Percentiles rank a stretch among this genome's conserved stretches.
Conservation (phyloP, 2,888 invertebrate genomes). For the Stenolophus ochropezus region DNA sequence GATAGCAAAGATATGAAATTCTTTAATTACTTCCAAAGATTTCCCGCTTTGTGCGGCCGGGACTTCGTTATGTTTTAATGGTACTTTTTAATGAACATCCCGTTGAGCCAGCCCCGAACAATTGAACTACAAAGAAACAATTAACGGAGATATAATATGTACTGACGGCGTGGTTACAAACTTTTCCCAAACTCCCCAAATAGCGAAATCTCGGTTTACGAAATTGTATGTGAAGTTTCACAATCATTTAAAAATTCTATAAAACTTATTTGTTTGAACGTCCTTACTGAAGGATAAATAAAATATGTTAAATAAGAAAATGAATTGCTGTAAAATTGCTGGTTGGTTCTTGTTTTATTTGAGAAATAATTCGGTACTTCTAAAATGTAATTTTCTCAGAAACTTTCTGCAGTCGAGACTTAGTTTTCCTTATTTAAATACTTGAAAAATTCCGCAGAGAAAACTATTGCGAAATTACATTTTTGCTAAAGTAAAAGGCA, state of each 20-base stretch:
- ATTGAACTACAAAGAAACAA: slow-evolving; percentile 71
- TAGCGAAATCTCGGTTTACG: background rate
- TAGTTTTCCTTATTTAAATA: background rate
- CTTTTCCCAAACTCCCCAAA: slow-evolving; percentile 16
- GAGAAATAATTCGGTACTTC: background rate
- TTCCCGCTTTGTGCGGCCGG: slow-evolving; percentile 45
- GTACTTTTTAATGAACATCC: slow-evolving; percentile 70
- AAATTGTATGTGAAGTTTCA: background rate
- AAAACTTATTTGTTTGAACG: background rate
- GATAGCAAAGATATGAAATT: slow-evolving; percentile 56
- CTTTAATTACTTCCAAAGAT: slow-evolving; percentile 59
- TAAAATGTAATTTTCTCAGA: slow-evolving; percentile 6
- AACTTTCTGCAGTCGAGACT: background rate
- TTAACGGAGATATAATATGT: slow-evolving; percentile 72
- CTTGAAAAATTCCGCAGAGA: background rate
- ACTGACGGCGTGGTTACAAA: slow-evolving; percentile 62
- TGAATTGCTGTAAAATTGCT: slow-evolving; percentile 10
- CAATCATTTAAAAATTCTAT: too few relatives aligned
- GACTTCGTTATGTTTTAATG: slow-evolving; percentile 55
- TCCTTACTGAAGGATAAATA: slow-evolving; percentile 26
- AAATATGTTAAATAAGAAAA: slow-evolving; percentile 16
- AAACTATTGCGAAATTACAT: background rate
- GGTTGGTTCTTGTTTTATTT: slow-evolving; percentile 11
- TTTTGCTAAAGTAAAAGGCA: background rate
- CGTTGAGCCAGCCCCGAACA: slow-evolving; percentile 68